These are phyloP conservation scores for Mormyrops boulengeri DNA, from an alignment of 2,797 vertebrate species.

Conservation along the genomic window DNA sequence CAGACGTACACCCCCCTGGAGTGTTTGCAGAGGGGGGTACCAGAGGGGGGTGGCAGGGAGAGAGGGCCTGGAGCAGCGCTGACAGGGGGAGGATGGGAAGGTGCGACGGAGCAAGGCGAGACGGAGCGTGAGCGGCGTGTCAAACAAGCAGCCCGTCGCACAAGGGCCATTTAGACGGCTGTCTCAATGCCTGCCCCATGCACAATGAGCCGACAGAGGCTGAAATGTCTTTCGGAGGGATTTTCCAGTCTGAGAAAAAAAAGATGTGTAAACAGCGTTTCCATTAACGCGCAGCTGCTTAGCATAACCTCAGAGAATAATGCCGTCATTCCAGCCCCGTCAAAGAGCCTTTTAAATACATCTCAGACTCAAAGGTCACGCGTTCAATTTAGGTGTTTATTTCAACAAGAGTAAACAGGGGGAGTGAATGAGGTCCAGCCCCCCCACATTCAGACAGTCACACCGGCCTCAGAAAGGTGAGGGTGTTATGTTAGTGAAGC, in stretches of 20 bases:
- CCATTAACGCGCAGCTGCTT: conserved; percentile 21
- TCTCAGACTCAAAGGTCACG: neutral
- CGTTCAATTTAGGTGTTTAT: conserved; percentile 12
- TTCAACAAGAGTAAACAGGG: conserved; percentile 15
- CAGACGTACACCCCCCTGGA: neutral
- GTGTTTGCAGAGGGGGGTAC: neutral
- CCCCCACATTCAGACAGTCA: neutral
- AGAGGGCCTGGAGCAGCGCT: neutral
- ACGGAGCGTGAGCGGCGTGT: conserved; percentile 22
- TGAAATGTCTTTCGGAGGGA: conserved; percentile 27
- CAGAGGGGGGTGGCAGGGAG: neutral
- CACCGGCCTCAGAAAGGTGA: neutral
- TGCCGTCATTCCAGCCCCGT: neutral
- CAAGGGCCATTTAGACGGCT: conserved; percentile 32
- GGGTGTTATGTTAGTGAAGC: neutral
- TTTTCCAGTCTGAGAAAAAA: conserved; percentile 7
- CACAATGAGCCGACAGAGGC: conserved; percentile 28
- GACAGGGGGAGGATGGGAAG: conserved; percentile 13
- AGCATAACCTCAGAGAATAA: neutral
- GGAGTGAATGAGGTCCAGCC: conserved; percentile 4
- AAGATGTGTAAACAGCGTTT: conserved; percentile 19
- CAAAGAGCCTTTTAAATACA: neutral
- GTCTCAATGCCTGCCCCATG: conserved; percentile 30
- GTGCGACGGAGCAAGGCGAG: conserved; percentile 27
- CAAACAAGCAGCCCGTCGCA: conserved; percentile 21